Base-by-base conservation (phyloP, 1,140 invertebrate species). In the Tribolium madens region DNA sequence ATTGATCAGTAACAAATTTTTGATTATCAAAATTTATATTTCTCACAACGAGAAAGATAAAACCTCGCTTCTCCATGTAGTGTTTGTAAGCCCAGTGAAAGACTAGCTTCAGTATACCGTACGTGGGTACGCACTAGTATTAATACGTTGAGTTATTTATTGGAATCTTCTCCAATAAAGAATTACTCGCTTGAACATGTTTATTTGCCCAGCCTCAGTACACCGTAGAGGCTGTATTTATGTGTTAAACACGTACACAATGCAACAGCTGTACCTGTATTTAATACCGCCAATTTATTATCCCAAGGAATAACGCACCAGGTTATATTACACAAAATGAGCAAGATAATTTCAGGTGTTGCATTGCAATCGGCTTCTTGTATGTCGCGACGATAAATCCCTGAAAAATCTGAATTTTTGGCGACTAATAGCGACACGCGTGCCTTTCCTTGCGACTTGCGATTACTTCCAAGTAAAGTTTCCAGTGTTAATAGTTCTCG, bases 201-300 rank as follows among this genome's bases (percentile, higher is more conserved):
- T 64, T 64, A 64, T 64, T 64, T 64, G 57, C 57, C 57, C 57
- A 14, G 57, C 57, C 57, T 64, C 12, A 64, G 52, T 64, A 14
- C 57, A 64, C 57, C 57, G 57, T 64, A 57, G 57, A 64, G 57
- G 21, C 57, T 64, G 57, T 64, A 64, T 64, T 64, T 64, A 64
- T 64, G 57, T 64, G 57, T 64, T 64, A 64, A 64, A 64, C 57
- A 64, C 57, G 57, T 64, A 64, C 57, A 64, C 57, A 64, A 64
- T 64, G 57, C 57, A 64, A 64, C 57, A 64, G 57, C 57, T 64
- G 57, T 64, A 64, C 57, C 57, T 64, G 57, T 64, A 64, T 64
- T 64, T 64, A 64, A 64, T 64, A 64, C 57, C 57, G 10, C 26
- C 57, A 33, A 64, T 64, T 64, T 64, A 64, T 64, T 64, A 64